These are phyloP conservation scores for Cartodere bifasciata DNA, from an alignment of 2,888 invertebrate species.

Conservation along the genomic window DNA sequence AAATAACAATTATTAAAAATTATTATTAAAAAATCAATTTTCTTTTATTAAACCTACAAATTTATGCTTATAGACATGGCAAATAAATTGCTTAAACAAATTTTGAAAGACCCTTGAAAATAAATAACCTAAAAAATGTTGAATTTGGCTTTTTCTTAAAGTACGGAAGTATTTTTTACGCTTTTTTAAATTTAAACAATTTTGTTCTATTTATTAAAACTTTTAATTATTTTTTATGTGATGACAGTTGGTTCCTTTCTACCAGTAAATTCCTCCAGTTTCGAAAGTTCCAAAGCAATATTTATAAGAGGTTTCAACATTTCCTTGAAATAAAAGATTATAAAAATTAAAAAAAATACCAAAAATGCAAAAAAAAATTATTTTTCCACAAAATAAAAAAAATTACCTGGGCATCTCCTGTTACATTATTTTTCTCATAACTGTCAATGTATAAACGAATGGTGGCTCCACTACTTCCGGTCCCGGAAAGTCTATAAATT, in stretches of 20 bases:
- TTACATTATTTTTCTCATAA: constrained; percentile 64
- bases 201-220: too few species aligned
- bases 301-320: constrained; percentile 80
- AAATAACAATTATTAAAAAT: too few species aligned
- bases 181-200: too few species aligned
- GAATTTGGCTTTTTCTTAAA: too few species aligned
- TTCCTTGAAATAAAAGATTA: constrained; percentile 25
- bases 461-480: constrained; percentile 96
- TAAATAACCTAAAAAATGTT: too few species aligned
- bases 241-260: constrained; percentile 91
- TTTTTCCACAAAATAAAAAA: constrained; percentile 3
- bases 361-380: not conserved
- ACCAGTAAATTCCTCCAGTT: constrained; percentile 74
- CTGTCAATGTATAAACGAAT: constrained; percentile 93
- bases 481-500: constrained; percentile 89
- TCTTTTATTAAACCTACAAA: too few species aligned
- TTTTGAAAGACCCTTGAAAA: too few species aligned
- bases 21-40: too few species aligned
- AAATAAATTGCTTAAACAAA: too few species aligned
- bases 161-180: too few species aligned
- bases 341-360: constrained; percentile 3
- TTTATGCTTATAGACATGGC: too few species aligned
- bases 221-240: constrained; percentile 68
- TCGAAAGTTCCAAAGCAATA: constrained; percentile 74
- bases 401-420: constrained; percentile 46